These are phyloP conservation scores for Drepana falcataria DNA, from an alignment of 2,888 invertebrate species.

Conservation along the genomic window DNA sequence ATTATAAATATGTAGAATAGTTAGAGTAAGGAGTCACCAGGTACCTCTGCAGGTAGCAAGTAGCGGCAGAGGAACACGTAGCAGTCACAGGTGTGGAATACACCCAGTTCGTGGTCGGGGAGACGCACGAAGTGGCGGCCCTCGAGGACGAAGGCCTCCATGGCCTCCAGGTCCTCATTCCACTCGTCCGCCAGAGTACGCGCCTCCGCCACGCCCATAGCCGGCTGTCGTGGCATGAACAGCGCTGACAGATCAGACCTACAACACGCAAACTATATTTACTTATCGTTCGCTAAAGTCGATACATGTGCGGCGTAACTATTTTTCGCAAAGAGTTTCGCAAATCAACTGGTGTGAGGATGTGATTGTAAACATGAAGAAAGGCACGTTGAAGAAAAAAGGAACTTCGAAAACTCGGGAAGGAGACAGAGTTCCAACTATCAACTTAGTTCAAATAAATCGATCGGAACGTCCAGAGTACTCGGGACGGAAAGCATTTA, in stretches of 20 bases:
- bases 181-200: slow-evolving; percentile 94
- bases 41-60: slow-evolving; percentile 85
- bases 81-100: slow-evolving; percentile 95
- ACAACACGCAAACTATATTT: slow-evolving; percentile 5
- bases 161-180: slow-evolving; percentile 98
- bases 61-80: slow-evolving; percentile 99
- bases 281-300: no score
- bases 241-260: slow-evolving; percentile 95
- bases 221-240: slow-evolving; percentile 95
- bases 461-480: no score
- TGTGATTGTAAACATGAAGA: no score
- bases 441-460: no score
- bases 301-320: no score
- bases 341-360: no score
- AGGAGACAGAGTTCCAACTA: no score
- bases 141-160: slow-evolving; percentile 98
- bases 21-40: not conserved
- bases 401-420: no score
- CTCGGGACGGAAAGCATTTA: no score
- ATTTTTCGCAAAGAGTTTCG: no score
- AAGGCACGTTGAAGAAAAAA: no score
- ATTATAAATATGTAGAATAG: no score
- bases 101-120: slow-evolving; percentile 94
- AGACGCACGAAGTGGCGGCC: slow-evolving; percentile 98
- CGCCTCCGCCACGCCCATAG: slow-evolving; percentile 91